phyloP scores from a whole-genome alignment of 1,140 invertebrate species.

The Tachypleus tridentatus region DNA sequence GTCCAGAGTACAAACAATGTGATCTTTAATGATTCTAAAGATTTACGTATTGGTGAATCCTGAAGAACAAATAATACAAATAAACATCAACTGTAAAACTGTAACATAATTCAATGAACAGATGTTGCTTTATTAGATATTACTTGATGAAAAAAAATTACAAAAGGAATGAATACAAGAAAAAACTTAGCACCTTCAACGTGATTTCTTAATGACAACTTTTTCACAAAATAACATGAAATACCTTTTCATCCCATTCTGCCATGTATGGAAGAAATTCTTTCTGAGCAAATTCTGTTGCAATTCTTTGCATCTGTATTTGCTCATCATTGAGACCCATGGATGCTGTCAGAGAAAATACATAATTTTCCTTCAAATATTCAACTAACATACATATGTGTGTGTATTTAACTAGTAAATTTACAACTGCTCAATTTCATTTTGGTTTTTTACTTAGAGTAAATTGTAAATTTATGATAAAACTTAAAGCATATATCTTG shows the following conservation, averaged over 20 bases:
- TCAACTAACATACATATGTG: too few species aligned
- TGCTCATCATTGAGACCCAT: slow-evolving; percentile 43
- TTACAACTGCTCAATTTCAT: too few species aligned
- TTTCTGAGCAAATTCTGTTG: slow-evolving; percentile 44
- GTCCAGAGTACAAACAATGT: too few species aligned
- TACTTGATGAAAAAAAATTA: too few species aligned
- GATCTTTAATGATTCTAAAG: too few species aligned
- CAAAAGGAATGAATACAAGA: too few species aligned
- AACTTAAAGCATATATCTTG: too few species aligned
- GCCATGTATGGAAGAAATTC: slow-evolving; percentile 48
- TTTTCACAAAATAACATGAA: slow-evolving; percentile 7
- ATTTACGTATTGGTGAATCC: too few species aligned
- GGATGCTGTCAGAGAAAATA: slow-evolving; percentile 24
- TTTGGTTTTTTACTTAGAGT: too few species aligned
- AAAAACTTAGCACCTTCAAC: not conserved
- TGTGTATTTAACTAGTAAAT: too few species aligned
- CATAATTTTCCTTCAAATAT: not conserved
- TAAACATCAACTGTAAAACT: not conserved
- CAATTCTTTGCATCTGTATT: slow-evolving; percentile 43
- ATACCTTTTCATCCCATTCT: slow-evolving; percentile 47
- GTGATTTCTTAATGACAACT: not conserved
- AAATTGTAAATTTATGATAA: too few species aligned
- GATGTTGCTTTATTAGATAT: not conserved
- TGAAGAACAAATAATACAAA: too few species aligned
- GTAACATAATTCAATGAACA: not conserved